Conservation (phyloP, 2,888 invertebrate genomes). For the Drosophila borealis region DNA sequence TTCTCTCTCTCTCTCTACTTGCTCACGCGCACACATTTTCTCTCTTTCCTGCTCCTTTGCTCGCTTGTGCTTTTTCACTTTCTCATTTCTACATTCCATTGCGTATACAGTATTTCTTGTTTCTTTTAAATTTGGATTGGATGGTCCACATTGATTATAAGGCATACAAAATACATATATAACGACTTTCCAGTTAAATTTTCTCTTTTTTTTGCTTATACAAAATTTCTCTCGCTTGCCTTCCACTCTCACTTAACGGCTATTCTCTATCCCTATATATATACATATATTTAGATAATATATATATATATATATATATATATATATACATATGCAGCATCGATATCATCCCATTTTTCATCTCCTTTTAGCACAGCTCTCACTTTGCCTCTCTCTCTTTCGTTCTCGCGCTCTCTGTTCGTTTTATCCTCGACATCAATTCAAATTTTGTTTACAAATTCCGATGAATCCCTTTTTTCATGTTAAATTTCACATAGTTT, state of each 20-base stretch:
- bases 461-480: constrained; percentile 55
- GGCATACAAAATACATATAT: constrained; percentile 56
- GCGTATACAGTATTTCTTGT: neutral
- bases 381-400: constrained; percentile 2
- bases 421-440: constrained; percentile 35
- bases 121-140: constrained; percentile 27
- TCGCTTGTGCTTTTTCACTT: neutral
- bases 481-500: constrained; percentile 62
- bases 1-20: constrained; percentile 1
- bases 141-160: constrained; percentile 53
- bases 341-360: constrained; percentile 4
- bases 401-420: constrained; percentile 14
- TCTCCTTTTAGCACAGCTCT: constrained; percentile 5
- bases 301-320: too few species aligned
- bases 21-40: neutral
- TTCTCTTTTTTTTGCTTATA: constrained; percentile 1
- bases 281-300: too few species aligned
- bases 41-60: constrained; percentile 1
- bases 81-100: constrained; percentile 6
- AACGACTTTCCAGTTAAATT: constrained; percentile 21
- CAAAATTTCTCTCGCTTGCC: constrained; percentile 9
- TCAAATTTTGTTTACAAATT: constrained; percentile 41
- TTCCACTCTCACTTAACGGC: constrained; percentile 12
- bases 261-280: constrained; percentile 11
- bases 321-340: constrained; percentile 9